Evolutionary conservation across 2,113 vertebrate species (phyloP).

Genomic region (Pan troglodytes): NHGRI_mPanTro3-v2.1_pri NC_072403.2:97177001-97177500

Average conservation of each 20-base stretch:
- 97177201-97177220: neutral
- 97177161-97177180: constrained; percentile 46
- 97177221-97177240: neutral
- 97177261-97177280: constrained; percentile 60
- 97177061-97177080: constrained; percentile 55
- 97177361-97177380: constrained; percentile 37
- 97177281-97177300: constrained; percentile 63
- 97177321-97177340: constrained; percentile 68
- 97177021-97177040: constrained; percentile 48
- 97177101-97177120: constrained; percentile 3
- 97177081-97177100: constrained; percentile 60
- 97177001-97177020: constrained; percentile 1
- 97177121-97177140: constrained; percentile 38
- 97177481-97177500: constrained; percentile 30
- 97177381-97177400: constrained; percentile 41
- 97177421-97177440: constrained; percentile 58
- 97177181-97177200: constrained; percentile 64
- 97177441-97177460: constrained; percentile 56
- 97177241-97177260: constrained; percentile 52
- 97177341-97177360: constrained; percentile 66
- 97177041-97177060: constrained; percentile 61
- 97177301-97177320: constrained; percentile 36
- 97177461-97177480: constrained; percentile 20
- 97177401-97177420: constrained; percentile 57
- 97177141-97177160: constrained; percentile 62